phyloP scores from a whole-genome alignment of 2,888 invertebrate species.

The Tachina grossa region DNA sequence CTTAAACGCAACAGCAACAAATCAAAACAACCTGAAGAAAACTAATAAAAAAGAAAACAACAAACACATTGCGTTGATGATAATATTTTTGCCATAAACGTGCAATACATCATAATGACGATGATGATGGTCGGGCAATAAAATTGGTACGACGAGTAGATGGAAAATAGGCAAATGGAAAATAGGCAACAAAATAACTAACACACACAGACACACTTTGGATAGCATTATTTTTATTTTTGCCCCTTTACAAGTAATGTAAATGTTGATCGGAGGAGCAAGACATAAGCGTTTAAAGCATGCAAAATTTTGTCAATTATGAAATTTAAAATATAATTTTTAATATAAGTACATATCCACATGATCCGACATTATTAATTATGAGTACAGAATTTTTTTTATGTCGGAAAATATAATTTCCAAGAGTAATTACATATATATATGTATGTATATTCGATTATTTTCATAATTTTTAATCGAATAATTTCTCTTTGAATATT shows the following conservation, averaged over 20 bases:
- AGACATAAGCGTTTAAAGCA: conserved; percentile 8
- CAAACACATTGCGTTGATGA: conserved; percentile 36
- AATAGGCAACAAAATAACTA: conserved; percentile 5
- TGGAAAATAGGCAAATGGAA: conserved; percentile 50
- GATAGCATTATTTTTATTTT: conserved; percentile 19
- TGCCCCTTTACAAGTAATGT: conserved; percentile 36
- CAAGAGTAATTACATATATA: too few species aligned
- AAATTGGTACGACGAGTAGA: conserved; percentile 41
- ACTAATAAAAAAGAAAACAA: conserved; percentile 30
- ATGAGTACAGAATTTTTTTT: too few species aligned
- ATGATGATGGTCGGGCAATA: conserved; percentile 45
- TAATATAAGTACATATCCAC: neutral
- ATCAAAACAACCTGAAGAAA: conserved; percentile 58
- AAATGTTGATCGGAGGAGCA: neutral
- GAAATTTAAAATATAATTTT: conserved; percentile 3
- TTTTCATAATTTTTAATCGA: too few species aligned
- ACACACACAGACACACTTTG: conserved; percentile 2
- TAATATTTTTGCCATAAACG: conserved; percentile 62
- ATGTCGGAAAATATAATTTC: too few species aligned
- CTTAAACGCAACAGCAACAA: conserved; percentile 33
- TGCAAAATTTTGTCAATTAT: neutral
- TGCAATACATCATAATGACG: conserved; percentile 36
- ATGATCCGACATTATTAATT: too few species aligned
- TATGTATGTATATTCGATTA: too few species aligned
- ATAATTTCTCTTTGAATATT: too few species aligned